Evolutionary conservation across 2,888 invertebrate genomes (phyloP), one percentile per base, ranked within the genome.

Genomic region (Synergus japonicus): DNA sequence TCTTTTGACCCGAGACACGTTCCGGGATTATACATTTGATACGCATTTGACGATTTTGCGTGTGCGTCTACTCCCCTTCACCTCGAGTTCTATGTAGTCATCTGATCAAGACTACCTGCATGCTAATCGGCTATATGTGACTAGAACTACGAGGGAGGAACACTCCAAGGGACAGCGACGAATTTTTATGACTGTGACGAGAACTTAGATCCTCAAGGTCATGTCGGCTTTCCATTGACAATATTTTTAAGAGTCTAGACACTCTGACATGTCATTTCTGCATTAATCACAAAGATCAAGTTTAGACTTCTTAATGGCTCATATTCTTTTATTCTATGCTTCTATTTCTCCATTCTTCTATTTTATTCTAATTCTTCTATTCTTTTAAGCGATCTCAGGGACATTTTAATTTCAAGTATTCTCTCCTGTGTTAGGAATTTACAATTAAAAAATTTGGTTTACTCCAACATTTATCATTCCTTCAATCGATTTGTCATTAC

Each of bases 61-160:
- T 83, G 84, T 80, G 81, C 80, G 79, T 82, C n/a, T 22, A 22
- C 1, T 83, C 83, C 77, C 64, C 82, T 65, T 76, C 80, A 81
- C 81, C 82, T 84, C 82, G 78, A 79, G 81, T 78, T 82, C 82
- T 80, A 81, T 84, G 76, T 85, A 76, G 77, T 82, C 83, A 88
- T 89, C 89, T 85, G 87, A 89, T 89, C 89, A 88, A 87, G 84
- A 82, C 88, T 84, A 76, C 76, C 85, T 87, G 89, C 88, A 89
- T 89, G 87, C 88, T 87, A 89, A 89, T 89, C 83, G 67, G 76
- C 29, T 15, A 15, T 49, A 22, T 29, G 15, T 49, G 44, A 46
- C 13, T 18, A 13, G 9, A 12, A 2, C 22, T 8, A 69, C 15
- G 9, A 1, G 46, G 46, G 29, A 49, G 29, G 22, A 29, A 49